Base-by-base conservation (phyloP, 2,113 vertebrate species). In the Rhinoderma darwinii region DNA sequence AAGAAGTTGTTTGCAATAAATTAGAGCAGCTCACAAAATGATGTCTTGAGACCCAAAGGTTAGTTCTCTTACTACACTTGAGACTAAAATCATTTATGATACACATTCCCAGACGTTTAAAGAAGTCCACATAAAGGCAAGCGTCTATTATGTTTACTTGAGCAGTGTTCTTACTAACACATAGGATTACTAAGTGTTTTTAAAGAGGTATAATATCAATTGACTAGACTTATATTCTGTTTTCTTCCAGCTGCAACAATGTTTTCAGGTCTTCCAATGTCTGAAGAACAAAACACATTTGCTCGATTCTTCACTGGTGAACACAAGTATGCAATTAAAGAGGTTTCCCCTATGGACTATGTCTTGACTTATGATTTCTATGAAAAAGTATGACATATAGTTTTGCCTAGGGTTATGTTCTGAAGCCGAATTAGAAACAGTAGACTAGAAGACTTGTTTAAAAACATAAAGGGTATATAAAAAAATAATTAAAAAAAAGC, bases 1-100 rank as follows among this genome's bases (percentile, higher is more conserved):
- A 80, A 80, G 50, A 61, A 63, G 78, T 81, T 81, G 78, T 81
- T 81, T 81, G 54, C 78, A 39, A 81, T 81, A 39, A 81, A 61
- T 81, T 61, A 81, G 78, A 63, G 50, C 78, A 43, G 78, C 56
- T 81, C 78, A 81, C 20, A 81, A 70, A 80, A 81, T 30, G 54
- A 81, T 61, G 54, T 41, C 37, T 81, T 59, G 39, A 81, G 78
- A 81, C 78, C 56, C 54, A 56, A 63, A 43, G 54, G 78, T 63
- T 81, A 81, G 22, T 61, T 81, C 78, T 41, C 35, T 61, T 51
- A 80, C 54, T 81, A 81, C 25, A 63, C 25, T 15, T 25, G 37
- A 81, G 54, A 27, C 77, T 43, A 27, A 41, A 54, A 39, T 81
- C 35, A 43, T 61, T 39, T 41, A 81, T 27, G 54, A 43, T 81